Conservation (phyloP, 2,797 vertebrate genomes). For the Gymnoscopelus microlampas region DNA sequence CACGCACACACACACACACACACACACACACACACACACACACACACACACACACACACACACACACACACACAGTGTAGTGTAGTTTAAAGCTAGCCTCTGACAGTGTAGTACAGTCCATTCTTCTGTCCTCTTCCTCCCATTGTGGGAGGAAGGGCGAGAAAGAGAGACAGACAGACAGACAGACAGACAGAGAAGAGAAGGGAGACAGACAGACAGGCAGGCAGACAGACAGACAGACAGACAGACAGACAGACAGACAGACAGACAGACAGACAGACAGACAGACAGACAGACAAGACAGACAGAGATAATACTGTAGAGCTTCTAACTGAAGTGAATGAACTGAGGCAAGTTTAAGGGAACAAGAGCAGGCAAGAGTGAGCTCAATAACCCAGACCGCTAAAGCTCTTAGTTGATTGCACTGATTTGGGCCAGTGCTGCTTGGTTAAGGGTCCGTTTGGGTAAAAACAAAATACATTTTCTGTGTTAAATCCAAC, state of each 20-base stretch:
- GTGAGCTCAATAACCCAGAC: conserved; percentile 18
- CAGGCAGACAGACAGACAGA: conserved; percentile 15
- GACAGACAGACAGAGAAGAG: conserved; percentile 13
- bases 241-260: conserved; percentile 16
- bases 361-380: conserved; percentile 1
- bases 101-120: not conserved
- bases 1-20: not conserved
- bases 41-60: not conserved
- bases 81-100: not conserved
- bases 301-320: conserved; percentile 4
- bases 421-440: conserved; percentile 15
- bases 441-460: conserved; percentile 9
- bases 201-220: conserved; percentile 16
- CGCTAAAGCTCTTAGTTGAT: conserved; percentile 23
- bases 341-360: not conserved
- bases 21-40: conserved; percentile 6
- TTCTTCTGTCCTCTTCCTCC: too few relatives aligned
- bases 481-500: not conserved
- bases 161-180: not conserved
- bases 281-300: conserved; percentile 18
- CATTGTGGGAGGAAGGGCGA: too few relatives aligned
- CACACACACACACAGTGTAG: not conserved
- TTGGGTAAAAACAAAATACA: not conserved
- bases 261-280: conserved; percentile 13
- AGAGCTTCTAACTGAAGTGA: too few relatives aligned